phyloP scores from a whole-genome alignment of 2,113 vertebrate genomes.

The Uria aalge region DNA sequence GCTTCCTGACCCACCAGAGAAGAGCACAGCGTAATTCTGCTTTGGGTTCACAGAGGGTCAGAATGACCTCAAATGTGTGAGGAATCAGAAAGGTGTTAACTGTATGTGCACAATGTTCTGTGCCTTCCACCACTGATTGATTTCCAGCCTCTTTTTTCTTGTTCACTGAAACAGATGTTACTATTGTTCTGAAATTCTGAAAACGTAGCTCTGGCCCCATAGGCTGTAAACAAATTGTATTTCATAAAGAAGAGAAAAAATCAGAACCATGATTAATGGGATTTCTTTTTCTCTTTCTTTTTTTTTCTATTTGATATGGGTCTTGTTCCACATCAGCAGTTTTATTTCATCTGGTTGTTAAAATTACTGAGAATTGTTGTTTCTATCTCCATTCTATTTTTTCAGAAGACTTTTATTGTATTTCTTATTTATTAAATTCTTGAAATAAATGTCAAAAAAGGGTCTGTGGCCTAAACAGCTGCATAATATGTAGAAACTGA shows the following conservation, averaged over 20 bases:
- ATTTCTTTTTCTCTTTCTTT: background rate
- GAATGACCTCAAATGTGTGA: background rate
- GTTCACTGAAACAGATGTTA: background rate
- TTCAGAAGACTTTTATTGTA: background rate
- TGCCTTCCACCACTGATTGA: background rate
- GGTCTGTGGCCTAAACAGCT: background rate
- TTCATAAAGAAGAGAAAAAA: background rate
- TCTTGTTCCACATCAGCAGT: background rate
- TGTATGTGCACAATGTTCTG: background rate
- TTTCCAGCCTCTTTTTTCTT: background rate
- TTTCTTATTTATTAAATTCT: background rate
- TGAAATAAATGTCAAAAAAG: background rate
- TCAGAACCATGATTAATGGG: background rate
- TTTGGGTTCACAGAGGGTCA: background rate
- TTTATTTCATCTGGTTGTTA: background rate
- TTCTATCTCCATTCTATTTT: background rate
- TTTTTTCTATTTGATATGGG: background rate
- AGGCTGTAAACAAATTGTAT: background rate
- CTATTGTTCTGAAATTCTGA: background rate
- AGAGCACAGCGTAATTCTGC: background rate
- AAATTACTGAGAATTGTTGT: background rate
- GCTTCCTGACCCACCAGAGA: background rate
- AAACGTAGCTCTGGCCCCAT: background rate
- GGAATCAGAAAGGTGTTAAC: background rate
- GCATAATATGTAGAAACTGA: background rate